Conservation (phyloP, 2,888 invertebrate species). For the Podabrus alpinus region DNA sequence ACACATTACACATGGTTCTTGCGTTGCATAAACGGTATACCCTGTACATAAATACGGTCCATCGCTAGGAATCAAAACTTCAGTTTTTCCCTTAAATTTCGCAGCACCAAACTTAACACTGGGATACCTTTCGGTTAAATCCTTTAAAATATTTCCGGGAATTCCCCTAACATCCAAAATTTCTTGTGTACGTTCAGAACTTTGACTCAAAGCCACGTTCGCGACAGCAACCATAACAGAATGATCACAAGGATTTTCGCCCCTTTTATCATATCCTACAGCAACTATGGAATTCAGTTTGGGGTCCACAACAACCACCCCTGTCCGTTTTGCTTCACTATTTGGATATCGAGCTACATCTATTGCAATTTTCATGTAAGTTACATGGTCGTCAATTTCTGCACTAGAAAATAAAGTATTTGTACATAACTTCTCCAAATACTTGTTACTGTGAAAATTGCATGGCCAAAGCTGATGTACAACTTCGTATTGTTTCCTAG, state of each 20-base stretch:
- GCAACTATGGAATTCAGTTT: conserved; percentile 66
- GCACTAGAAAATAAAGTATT: conserved; percentile 63
- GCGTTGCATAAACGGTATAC: conserved; percentile 79
- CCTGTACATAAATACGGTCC: conserved; percentile 86
- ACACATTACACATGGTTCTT: conserved; percentile 94
- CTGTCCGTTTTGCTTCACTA: conserved; percentile 31
- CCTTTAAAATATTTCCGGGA: conserved; percentile 50
- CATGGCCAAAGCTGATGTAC: conserved; percentile 75
- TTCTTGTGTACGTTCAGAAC: conserved; percentile 65
- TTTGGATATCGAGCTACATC: conserved; percentile 55
- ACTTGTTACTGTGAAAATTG: conserved; percentile 81
- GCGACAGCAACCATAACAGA: conserved; percentile 85
- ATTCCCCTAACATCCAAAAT: conserved; percentile 52
- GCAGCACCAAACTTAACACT: conserved; percentile 59
- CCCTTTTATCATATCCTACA: conserved; percentile 63
- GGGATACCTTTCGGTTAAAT: conserved; percentile 52
- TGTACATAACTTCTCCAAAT: conserved; percentile 68
- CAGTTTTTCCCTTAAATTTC: conserved; percentile 50
- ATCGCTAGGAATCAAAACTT: conserved; percentile 46
- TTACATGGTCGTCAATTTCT: conserved; percentile 61
- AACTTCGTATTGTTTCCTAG: conserved; percentile 68
- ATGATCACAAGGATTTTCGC: conserved; percentile 77
- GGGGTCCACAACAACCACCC: conserved; percentile 79
- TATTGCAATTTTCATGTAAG: conserved; percentile 64
- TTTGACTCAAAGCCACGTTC: conserved; percentile 80